Evolutionary conservation across 2,888 invertebrate genomes (phyloP).

Genomic region (Tetragonula carbonaria): DNA sequence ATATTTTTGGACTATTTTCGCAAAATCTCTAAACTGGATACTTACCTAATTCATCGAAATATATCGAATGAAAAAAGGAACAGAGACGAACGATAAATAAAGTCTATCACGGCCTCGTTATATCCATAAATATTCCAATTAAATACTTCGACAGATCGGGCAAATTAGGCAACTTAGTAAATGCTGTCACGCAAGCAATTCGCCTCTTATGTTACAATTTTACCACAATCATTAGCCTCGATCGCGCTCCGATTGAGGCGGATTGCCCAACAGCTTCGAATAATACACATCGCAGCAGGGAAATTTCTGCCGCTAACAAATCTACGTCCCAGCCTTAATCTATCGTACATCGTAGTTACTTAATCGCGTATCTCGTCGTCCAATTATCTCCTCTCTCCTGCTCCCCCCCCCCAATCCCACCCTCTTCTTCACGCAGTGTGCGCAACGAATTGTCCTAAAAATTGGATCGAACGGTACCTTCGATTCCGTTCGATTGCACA

Average conservation of each 20-base stretch:
- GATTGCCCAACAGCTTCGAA: constrained; percentile 23
- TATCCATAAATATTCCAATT: constrained; percentile 1
- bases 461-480: constrained; percentile 52
- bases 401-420: neutral
- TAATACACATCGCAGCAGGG: constrained; percentile 19
- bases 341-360: neutral
- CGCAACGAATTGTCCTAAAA: constrained; percentile 36
- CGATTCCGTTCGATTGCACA: constrained; percentile 43
- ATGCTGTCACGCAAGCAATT: constrained; percentile 6
- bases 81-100: neutral
- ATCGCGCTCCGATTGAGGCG: neutral
- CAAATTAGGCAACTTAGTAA: constrained; percentile 3
- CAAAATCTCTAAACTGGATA: neutral
- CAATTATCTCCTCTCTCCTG: constrained; percentile 1
- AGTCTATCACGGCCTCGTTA: neutral
- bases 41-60: neutral
- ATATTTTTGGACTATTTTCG: neutral
- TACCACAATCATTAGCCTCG: constrained; percentile 16
- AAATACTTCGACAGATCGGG: neutral
- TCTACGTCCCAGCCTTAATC: constrained; percentile 18
- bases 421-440: too few species aligned
- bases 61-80: neutral
- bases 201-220: constrained; percentile 12
- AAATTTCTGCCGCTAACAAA: constrained; percentile 7
- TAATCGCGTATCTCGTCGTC: constrained; percentile 12